Conservation (phyloP, 2,797 vertebrate species). For the Silurus lanzhouensis region DNA sequence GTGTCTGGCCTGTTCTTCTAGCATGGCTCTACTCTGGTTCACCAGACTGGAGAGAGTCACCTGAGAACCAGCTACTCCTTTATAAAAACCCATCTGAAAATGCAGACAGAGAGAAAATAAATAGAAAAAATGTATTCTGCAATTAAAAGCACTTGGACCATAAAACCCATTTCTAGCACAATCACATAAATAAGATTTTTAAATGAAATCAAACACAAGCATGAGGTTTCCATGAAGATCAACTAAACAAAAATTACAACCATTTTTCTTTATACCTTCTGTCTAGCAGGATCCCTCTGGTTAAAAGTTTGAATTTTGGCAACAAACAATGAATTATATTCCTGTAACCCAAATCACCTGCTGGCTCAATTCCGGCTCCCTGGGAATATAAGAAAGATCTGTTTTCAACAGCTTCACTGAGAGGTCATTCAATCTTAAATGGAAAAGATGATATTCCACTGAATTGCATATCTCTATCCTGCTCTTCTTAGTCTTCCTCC, state of each 20-base stretch:
- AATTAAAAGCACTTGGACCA: not conserved
- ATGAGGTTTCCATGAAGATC: not conserved
- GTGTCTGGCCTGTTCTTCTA: constrained; percentile 91
- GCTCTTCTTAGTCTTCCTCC: not conserved
- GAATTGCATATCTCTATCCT: constrained; percentile 22
- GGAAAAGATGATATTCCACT: constrained; percentile 23
- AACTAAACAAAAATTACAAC: not conserved
- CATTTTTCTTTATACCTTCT: not conserved
- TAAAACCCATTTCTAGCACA: not conserved
- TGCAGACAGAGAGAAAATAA: constrained; percentile 1
- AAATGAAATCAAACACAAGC: not conserved
- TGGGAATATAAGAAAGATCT: constrained; percentile 8
- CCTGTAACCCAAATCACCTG: constrained; percentile 14
- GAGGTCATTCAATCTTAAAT: constrained; percentile 23
- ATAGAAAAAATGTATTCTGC: no score
- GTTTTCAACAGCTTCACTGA: constrained; percentile 17
- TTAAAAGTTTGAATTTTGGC: not conserved
- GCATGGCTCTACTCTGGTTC: constrained; percentile 87
- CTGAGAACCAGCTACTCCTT: constrained; percentile 90
- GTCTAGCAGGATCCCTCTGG: not conserved
- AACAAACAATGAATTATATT: constrained; percentile 15
- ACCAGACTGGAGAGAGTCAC: constrained; percentile 93
- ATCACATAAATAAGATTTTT: not conserved
- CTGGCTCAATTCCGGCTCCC: not conserved
- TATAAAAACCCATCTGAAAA: constrained; percentile 85